phyloP scores from a whole-genome alignment of 1,140 invertebrate species.

The Papilio glaucus region DNA sequence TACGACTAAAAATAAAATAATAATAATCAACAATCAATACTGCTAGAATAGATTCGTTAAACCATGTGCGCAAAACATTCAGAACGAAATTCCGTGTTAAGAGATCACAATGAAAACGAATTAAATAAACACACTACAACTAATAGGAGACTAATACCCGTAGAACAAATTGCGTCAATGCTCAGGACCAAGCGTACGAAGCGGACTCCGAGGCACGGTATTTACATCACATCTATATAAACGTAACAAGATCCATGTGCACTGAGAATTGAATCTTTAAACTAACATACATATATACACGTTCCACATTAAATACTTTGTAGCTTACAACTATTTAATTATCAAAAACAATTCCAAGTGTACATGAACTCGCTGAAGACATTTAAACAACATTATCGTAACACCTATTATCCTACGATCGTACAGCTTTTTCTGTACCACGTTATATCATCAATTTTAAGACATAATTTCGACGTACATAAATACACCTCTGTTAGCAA shows the following conservation, averaged over 20 bases:
- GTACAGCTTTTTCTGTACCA: slow-evolving; percentile 20
- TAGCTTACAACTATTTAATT: slow-evolving; percentile 49
- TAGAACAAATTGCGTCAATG: slow-evolving; percentile 79
- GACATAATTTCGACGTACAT: slow-evolving; percentile 36
- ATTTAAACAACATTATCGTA: slow-evolving; percentile 38
- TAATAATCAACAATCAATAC: slow-evolving; percentile 82
- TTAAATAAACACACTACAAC: slow-evolving; percentile 75
- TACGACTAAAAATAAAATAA: slow-evolving; percentile 79
- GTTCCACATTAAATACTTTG: slow-evolving; percentile 57
- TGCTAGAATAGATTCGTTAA: slow-evolving; percentile 64
- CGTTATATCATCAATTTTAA: slow-evolving; percentile 16
- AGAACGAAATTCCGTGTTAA: slow-evolving; percentile 61
- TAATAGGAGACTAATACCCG: slow-evolving; percentile 83
- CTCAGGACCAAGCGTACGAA: slow-evolving; percentile 40
- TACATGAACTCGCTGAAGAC: slow-evolving; percentile 47
- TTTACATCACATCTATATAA: slow-evolving; percentile 38
- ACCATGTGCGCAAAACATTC: slow-evolving; percentile 70
- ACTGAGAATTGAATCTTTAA: slow-evolving; percentile 47
- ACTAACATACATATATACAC: slow-evolving; percentile 59
- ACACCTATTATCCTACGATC: slow-evolving; percentile 36
- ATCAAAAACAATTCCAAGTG: slow-evolving; percentile 52
- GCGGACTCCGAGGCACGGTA: slow-evolving; percentile 30
- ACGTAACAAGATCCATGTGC: slow-evolving; percentile 50
- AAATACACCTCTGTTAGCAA: slow-evolving; percentile 44
- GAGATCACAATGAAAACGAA: slow-evolving; percentile 69